A percentile compares a stretch with the other conserved stretches of the same genome.
These are phyloP conservation scores for Capitulum mitella DNA, from an alignment of 2,888 invertebrate species.

Conservation along the genomic window DNA sequence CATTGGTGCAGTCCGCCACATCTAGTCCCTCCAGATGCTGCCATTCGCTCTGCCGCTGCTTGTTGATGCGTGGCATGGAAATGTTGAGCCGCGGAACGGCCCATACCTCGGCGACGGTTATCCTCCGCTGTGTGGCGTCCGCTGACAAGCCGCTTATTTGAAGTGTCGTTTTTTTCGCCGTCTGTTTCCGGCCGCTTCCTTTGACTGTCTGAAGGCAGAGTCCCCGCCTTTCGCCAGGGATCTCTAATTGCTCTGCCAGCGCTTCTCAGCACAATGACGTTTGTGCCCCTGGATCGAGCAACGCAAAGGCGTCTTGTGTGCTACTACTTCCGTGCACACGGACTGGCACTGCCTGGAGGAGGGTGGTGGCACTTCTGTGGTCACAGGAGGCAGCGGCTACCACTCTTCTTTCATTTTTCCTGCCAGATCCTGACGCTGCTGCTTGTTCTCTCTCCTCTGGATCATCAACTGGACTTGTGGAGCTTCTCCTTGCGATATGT, in stretches of 20 bases:
- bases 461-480: background rate
- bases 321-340: background rate
- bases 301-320: background rate
- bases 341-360: background rate
- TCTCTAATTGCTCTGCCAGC: background rate
- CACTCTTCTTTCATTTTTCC: too few relatives aligned
- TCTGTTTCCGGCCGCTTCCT: background rate
- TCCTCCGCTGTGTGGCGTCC: background rate
- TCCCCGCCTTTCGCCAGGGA: background rate
- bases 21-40: background rate
- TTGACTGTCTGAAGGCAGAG: background rate
- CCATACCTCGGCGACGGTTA: background rate
- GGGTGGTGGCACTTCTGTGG: background rate
- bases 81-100: background rate
- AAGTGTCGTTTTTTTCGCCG: background rate
- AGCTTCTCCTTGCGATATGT: background rate
- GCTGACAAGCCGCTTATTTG: background rate
- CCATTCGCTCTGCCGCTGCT: background rate
- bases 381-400: background rate
- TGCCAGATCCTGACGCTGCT: background rate
- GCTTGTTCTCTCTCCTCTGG: background rate
- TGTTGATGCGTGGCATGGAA: background rate
- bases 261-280: background rate
- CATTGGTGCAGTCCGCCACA: background rate
- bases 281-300: background rate